Evolutionary conservation across 2,113 vertebrate genomes (phyloP).

Genomic region (Paratilapia polleni): DNA sequence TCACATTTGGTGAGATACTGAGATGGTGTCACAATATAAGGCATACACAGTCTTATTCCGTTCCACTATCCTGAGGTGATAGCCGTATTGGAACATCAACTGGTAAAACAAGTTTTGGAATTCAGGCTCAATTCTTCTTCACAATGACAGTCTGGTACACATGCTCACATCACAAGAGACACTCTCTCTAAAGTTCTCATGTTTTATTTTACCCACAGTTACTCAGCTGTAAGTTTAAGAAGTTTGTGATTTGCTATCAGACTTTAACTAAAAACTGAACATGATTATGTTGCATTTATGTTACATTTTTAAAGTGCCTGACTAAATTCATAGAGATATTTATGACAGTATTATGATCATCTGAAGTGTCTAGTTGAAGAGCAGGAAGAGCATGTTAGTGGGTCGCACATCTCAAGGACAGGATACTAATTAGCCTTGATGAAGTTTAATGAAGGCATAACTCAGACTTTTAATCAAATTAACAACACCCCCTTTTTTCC

Average conservation of each 20-base stretch:
- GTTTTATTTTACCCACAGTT: neutral
- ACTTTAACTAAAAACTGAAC: neutral
- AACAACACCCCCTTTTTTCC: slow-evolving; percentile 30
- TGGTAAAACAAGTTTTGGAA: neutral
- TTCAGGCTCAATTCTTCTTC: neutral
- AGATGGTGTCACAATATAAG: neutral
- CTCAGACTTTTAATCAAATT: slow-evolving; percentile 51
- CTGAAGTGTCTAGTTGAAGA: neutral
- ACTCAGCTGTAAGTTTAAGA: neutral
- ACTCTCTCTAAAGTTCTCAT: neutral
- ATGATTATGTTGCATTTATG: neutral
- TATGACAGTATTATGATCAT: neutral
- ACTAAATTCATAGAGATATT: neutral
- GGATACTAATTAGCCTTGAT: slow-evolving; percentile 46
- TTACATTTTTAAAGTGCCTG: neutral
- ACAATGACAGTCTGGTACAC: neutral
- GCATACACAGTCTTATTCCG: neutral
- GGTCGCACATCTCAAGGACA: slow-evolving; percentile 59
- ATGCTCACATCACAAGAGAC: neutral
- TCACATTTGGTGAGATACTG: neutral
- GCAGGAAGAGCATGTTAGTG: neutral
- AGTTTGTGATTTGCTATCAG: neutral
- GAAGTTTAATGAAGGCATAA: slow-evolving; percentile 56
- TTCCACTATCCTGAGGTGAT: neutral
- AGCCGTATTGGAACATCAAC: neutral